Percentiles rank a stretch among this genome's conserved stretches.
Conservation (phyloP, 2,888 invertebrate species). For the Parascotia fuliginaria region DNA sequence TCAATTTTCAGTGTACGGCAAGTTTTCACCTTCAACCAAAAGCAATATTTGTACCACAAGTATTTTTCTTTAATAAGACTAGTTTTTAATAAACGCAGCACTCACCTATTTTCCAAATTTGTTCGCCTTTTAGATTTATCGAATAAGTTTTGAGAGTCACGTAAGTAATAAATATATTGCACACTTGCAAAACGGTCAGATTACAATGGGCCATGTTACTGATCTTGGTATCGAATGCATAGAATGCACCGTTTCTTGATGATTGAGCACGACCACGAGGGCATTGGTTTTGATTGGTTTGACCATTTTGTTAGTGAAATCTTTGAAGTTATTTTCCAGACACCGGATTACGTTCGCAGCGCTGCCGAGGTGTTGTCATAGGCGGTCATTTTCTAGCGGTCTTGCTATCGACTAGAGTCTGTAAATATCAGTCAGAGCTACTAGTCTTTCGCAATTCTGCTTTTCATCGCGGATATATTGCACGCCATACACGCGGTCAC, state of each 20-base stretch:
- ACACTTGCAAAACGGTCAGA: slow-evolving; percentile 49
- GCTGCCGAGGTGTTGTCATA: slow-evolving; percentile 44
- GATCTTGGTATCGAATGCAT: too few relatives aligned
- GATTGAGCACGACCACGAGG: neutral
- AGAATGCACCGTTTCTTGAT: neutral
- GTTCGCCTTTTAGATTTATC: neutral
- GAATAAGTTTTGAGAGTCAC: slow-evolving; percentile 30
- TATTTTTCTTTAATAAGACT: neutral
- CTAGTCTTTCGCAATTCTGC: slow-evolving; percentile 68
- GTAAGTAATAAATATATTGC: slow-evolving; percentile 46
- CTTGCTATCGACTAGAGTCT: slow-evolving; percentile 68
- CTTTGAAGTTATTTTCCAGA: slow-evolving; percentile 54
- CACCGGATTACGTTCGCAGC: slow-evolving; percentile 44
- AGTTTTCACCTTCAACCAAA: too few relatives aligned
- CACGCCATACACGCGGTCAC: slow-evolving; percentile 57
- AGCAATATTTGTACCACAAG: neutral
- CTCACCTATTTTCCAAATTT: slow-evolving; percentile 3
- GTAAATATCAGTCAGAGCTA: slow-evolving; percentile 66
- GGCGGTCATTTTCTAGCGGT: slow-evolving; percentile 52
- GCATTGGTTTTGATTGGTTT: slow-evolving; percentile 7
- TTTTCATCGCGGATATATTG: slow-evolving; percentile 58
- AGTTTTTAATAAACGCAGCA: slow-evolving; percentile 13
- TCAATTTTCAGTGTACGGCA: too few relatives aligned
- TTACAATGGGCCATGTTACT: slow-evolving; percentile 7
- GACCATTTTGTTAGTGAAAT: slow-evolving; percentile 44